These are phyloP conservation scores for Phalacrocorax carbo DNA, from an alignment of 2,113 vertebrate species.

Conservation along the genomic window DNA sequence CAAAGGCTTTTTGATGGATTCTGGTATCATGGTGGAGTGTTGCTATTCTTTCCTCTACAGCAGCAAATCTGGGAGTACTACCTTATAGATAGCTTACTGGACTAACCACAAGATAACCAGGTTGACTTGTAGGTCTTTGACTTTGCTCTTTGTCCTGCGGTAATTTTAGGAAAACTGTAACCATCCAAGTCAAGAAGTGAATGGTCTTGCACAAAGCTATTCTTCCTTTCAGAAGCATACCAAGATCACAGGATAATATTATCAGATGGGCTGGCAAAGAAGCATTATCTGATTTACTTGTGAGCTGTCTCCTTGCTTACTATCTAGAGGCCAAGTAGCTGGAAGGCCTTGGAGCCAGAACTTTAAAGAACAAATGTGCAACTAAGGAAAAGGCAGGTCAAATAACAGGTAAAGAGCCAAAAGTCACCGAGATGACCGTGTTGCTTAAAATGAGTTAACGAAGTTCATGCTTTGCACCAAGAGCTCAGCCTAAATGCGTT, in stretches of 20 bases:
- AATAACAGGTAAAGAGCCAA: background rate
- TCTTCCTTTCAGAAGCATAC: background rate
- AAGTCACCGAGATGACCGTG: background rate
- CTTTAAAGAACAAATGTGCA: background rate
- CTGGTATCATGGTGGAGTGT: background rate
- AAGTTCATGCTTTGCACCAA: background rate
- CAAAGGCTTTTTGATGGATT: background rate
- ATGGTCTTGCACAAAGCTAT: background rate
- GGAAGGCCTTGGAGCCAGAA: background rate
- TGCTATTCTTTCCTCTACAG: background rate
- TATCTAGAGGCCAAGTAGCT: background rate
- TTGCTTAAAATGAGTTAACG: background rate
- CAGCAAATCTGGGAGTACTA: background rate
- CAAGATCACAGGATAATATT: background rate
- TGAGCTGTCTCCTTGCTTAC: background rate
- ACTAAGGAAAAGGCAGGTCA: background rate
- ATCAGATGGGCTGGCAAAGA: background rate
- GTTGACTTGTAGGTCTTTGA: background rate
- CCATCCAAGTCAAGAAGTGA: background rate
- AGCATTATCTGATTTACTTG: background rate
- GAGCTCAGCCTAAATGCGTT: background rate
- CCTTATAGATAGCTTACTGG: background rate
- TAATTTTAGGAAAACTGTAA: background rate
- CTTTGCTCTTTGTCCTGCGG: background rate
- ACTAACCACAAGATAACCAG: background rate